A percentile compares a stretch with the other conserved stretches of the same genome.
These are phyloP conservation scores for Agriotes lineatus DNA, from an alignment of 2,888 invertebrate species.

Conservation along the genomic window DNA sequence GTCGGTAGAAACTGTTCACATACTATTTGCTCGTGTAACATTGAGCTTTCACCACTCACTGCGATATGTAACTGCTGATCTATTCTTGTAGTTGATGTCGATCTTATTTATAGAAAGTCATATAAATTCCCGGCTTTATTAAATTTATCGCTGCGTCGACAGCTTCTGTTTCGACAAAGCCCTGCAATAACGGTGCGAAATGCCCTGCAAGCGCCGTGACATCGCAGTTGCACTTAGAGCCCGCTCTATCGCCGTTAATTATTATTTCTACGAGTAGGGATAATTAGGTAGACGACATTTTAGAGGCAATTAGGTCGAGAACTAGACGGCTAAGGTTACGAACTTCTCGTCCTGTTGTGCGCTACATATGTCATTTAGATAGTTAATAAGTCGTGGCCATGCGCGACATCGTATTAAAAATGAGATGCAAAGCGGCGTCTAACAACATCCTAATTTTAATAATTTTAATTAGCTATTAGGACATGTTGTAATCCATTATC, in stretches of 20 bases:
- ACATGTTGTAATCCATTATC: too few relatives aligned
- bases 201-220: background rate
- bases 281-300: slow-evolving; percentile 13
- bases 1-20: too few relatives aligned
- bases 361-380: slow-evolving; percentile 14
- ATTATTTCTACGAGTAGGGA: background rate
- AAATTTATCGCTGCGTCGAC: too few relatives aligned
- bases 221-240: background rate
- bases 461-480: too few relatives aligned
- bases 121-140: background rate
- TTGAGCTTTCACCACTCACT: background rate
- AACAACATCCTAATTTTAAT: too few relatives aligned
- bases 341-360: slow-evolving; percentile 1
- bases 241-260: background rate
- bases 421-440: background rate
- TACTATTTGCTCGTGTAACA: background rate
- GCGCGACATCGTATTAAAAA: background rate
- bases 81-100: background rate
- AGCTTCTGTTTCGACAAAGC: too few relatives aligned
- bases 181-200: too few relatives aligned
- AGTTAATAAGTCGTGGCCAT: background rate
- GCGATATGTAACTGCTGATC: background rate
- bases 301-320: background rate
- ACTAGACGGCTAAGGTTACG: slow-evolving; percentile 15
- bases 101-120: background rate